These are phyloP conservation scores for Mythimna albipuncta DNA, from an alignment of 2,888 invertebrate species.

Conservation along the genomic window DNA sequence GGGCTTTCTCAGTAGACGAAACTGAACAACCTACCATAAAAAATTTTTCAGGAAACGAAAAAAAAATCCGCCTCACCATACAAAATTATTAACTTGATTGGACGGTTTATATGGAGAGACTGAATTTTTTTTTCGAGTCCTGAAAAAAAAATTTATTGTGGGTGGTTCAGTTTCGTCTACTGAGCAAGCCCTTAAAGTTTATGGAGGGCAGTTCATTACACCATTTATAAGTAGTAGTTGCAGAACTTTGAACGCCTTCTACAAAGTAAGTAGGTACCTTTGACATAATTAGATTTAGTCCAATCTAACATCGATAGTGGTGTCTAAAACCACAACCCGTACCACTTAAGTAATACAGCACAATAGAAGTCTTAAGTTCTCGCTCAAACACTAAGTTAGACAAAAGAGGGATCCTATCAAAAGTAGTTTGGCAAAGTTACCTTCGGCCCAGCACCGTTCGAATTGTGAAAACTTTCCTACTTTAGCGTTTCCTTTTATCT, in stretches of 20 bases:
- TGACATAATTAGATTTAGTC: constrained; percentile 26
- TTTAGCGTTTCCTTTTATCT: constrained; percentile 88
- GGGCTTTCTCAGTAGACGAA: too few species aligned
- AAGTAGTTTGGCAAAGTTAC: constrained; percentile 83
- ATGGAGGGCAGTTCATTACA: too few species aligned
- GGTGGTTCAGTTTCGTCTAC: too few species aligned
- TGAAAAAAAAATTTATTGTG: too few species aligned
- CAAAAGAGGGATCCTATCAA: constrained; percentile 86
- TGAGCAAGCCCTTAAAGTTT: too few species aligned
- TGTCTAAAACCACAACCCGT: constrained; percentile 66
- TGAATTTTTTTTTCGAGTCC: too few species aligned
- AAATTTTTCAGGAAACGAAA: too few species aligned
- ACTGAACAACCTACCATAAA: too few species aligned
- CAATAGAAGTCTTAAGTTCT: constrained; percentile 80
- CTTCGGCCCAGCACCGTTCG: constrained; percentile 82
- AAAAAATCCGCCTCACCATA: too few species aligned
- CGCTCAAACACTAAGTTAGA: constrained; percentile 87
- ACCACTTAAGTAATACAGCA: constrained; percentile 57
- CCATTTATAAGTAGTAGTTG: not conserved
- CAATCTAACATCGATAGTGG: constrained; percentile 69
- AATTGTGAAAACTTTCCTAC: constrained; percentile 87
- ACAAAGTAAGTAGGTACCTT: constrained; percentile 5
- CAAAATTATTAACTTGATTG: too few species aligned
- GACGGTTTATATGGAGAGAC: too few species aligned
- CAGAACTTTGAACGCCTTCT: constrained; percentile 11